Evolutionary conservation across 2,888 invertebrate genomes (phyloP).

Genomic region (Rhagonycha fulva): DNA sequence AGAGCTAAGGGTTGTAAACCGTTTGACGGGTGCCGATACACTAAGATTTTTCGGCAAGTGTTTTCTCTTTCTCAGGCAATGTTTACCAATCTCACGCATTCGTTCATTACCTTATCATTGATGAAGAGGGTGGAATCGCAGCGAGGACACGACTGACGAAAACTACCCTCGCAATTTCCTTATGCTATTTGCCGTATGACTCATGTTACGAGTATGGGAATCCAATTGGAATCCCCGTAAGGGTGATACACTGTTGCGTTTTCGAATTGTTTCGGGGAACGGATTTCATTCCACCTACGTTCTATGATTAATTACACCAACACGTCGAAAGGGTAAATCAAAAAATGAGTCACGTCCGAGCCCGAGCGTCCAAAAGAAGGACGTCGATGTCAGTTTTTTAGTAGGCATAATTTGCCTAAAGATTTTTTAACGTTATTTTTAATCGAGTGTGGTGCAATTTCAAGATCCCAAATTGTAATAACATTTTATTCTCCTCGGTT

Average conservation of each 20-base stretch:
- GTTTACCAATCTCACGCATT: slow-evolving; percentile 53
- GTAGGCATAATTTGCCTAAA: neutral
- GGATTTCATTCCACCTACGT: slow-evolving; percentile 23
- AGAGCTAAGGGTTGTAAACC: slow-evolving; percentile 17
- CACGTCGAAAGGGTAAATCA: neutral
- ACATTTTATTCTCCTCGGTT: slow-evolving; percentile 35
- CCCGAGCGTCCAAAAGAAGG: neutral
- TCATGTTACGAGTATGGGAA: slow-evolving; percentile 50
- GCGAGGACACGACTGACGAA: slow-evolving; percentile 30
- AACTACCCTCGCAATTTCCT: slow-evolving; percentile 47
- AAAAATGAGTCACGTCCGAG: neutral
- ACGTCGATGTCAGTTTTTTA: neutral
- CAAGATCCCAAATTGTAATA: slow-evolving; percentile 26
- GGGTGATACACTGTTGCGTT: slow-evolving; percentile 35
- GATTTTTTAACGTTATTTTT: neutral
- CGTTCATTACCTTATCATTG: slow-evolving; percentile 55
- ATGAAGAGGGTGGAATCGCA: slow-evolving; percentile 29
- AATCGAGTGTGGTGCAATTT: neutral
- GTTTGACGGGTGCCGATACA: slow-evolving; percentile 28
- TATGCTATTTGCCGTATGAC: slow-evolving; percentile 52
- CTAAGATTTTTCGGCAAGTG: slow-evolving; percentile 31
- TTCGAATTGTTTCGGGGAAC: slow-evolving; percentile 16
- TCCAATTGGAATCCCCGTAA: slow-evolving; percentile 49
- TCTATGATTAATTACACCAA: slow-evolving; percentile 20
- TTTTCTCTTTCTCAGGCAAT: slow-evolving; percentile 37